Evolutionary conservation across 92 coral and sea anemone species (phyloP).

Genomic region (Zoanthus gigantus): DNA sequence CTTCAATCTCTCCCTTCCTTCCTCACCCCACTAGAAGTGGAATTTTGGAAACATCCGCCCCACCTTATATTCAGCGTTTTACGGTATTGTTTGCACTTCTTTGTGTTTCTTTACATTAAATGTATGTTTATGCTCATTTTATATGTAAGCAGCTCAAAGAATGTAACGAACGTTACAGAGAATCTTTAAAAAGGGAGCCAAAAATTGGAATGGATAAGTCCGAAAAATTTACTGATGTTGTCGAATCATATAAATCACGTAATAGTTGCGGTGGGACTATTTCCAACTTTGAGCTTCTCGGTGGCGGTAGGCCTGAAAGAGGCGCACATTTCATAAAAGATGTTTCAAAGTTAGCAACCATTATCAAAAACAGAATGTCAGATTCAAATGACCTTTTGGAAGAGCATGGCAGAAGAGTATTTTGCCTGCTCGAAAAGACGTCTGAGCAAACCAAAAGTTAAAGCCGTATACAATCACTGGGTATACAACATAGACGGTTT

Average conservation of each 20-base stretch:
- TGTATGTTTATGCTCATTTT: not conserved
- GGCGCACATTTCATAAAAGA: not conserved
- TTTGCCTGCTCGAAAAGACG: not conserved
- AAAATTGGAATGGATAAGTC: not conserved
- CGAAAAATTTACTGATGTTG: not conserved
- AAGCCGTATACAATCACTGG: conserved; percentile 9
- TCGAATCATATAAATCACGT: not conserved
- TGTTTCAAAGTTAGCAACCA: not conserved
- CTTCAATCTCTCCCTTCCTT: too few species aligned
- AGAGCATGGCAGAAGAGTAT: not conserved
- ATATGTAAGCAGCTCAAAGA: not conserved
- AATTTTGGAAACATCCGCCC: too few species aligned
- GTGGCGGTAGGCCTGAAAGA: not conserved
- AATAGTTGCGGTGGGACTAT: not conserved
- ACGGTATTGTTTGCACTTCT: not conserved
- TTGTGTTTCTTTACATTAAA: not conserved
- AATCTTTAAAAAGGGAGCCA: not conserved
- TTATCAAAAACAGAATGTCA: not conserved
- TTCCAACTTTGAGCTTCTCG: not conserved
- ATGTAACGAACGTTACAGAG: not conserved
- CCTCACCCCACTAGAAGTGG: too few species aligned
- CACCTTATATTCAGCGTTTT: too few species aligned
- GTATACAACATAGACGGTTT: not conserved
- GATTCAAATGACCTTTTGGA: conserved; percentile 2
- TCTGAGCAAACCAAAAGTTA: not conserved